Evolutionary conservation across 2,888 invertebrate genomes (phyloP).

Genomic region (Beris morrisii): DNA sequence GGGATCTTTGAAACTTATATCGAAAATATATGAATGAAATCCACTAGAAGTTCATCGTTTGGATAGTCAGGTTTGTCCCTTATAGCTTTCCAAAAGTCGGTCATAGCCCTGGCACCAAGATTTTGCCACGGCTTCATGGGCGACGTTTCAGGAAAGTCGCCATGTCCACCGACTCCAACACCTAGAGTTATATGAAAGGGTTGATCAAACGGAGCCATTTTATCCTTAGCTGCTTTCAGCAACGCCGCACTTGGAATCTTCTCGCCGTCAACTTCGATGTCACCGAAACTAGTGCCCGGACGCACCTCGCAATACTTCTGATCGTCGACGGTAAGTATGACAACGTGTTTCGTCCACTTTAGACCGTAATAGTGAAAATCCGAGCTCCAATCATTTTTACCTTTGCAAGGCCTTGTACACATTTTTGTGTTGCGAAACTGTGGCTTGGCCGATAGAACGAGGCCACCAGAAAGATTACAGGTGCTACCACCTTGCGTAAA

Average conservation of each 20-base stretch:
- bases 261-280: conserved; percentile 41
- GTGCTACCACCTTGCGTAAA: conserved; percentile 63
- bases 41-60: conserved; percentile 65
- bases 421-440: conserved; percentile 46
- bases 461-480: conserved; percentile 47
- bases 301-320: conserved; percentile 59
- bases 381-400: conserved; percentile 50
- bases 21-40: conserved; percentile 50
- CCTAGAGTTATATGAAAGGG: conserved; percentile 75
- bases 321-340: conserved; percentile 59
- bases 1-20: conserved; percentile 39
- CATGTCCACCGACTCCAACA: conserved; percentile 74
- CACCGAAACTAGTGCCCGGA: conserved; percentile 45
- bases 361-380: conserved; percentile 70
- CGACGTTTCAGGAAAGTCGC: conserved; percentile 66
- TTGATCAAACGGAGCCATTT: conserved; percentile 76
- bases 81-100: conserved; percentile 68
- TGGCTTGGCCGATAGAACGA: conserved; percentile 45
- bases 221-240: conserved; percentile 43
- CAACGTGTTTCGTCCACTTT: conserved; percentile 61
- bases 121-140: conserved; percentile 75
- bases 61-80: conserved; percentile 58
- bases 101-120: conserved; percentile 64
- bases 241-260: conserved; percentile 52
- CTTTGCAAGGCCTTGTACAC: conserved; percentile 42